Evolutionary conservation across 2,797 vertebrate genomes (phyloP).

Genomic region (Naso thynnoides): DNA sequence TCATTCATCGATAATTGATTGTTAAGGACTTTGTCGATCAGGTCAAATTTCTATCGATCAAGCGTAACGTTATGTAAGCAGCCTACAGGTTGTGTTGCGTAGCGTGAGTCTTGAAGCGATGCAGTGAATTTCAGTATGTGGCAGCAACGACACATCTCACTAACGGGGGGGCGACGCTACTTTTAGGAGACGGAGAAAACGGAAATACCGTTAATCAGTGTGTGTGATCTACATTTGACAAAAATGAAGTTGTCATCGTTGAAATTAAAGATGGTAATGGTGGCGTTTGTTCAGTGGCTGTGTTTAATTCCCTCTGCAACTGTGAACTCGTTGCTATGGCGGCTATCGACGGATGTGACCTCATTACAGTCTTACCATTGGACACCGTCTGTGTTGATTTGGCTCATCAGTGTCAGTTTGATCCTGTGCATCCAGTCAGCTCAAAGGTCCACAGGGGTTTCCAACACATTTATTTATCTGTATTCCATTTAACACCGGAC

Average conservation of each 20-base stretch:
- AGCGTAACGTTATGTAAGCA: too few relatives aligned
- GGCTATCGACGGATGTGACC: conserved; percentile 55
- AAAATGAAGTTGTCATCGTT: not conserved
- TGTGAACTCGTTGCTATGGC: conserved; percentile 34
- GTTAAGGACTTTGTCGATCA: too few relatives aligned
- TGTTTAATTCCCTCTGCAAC: conserved; percentile 16
- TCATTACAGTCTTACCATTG: conserved; percentile 35
- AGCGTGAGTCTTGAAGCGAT: too few relatives aligned
- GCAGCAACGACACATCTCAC: too few relatives aligned
- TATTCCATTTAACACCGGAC: not conserved
- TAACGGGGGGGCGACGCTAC: too few relatives aligned
- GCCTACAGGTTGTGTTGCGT: too few relatives aligned
- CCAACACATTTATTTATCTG: not conserved
- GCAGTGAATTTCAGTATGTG: too few relatives aligned
- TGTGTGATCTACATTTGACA: not conserved
- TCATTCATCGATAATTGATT: too few relatives aligned
- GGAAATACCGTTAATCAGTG: not conserved
- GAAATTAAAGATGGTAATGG: not conserved
- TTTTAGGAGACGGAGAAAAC: too few relatives aligned
- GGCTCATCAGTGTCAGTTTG: conserved; percentile 30
- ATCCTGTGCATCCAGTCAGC: conserved; percentile 23
- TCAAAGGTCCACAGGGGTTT: not conserved
- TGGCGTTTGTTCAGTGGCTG: not conserved
- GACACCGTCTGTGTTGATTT: conserved; percentile 20
- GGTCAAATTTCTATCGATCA: too few relatives aligned